phyloP scores from a whole-genome alignment of 1,140 invertebrate species.

The Heterodera schachtii region DNA sequence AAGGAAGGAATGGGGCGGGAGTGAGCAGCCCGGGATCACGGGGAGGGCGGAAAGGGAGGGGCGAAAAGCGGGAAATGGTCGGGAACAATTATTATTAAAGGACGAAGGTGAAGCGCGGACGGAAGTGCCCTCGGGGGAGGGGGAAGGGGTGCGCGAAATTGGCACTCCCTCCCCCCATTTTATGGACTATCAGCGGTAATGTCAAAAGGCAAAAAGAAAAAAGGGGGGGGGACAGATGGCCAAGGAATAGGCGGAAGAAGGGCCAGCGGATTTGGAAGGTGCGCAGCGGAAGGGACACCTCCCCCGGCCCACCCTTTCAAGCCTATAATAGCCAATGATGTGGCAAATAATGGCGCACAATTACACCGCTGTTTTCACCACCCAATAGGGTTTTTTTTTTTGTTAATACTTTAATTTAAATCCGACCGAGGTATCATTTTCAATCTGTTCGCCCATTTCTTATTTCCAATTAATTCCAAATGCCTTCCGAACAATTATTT shows the following conservation, averaged over 20 bases:
- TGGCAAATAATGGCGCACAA: too few relatives aligned
- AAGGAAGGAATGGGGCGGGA: background rate
- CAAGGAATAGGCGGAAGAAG: background rate
- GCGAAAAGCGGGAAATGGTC: background rate
- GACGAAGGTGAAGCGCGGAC: background rate
- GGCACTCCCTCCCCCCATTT: background rate
- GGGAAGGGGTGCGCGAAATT: background rate
- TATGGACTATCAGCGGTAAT: background rate
- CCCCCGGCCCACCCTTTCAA: too few relatives aligned
- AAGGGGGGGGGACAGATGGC: background rate
- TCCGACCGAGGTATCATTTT: too few relatives aligned
- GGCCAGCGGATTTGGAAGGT: background rate
- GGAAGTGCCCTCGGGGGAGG: background rate
- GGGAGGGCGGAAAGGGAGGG: too few relatives aligned
- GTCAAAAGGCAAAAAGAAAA: background rate
- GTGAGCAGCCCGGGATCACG: background rate
- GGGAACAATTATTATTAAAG: constrained; percentile 1
- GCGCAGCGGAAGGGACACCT: too few relatives aligned
- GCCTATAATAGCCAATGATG: too few relatives aligned
- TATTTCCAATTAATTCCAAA: too few relatives aligned
- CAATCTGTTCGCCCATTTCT: too few relatives aligned
- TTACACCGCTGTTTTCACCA: too few relatives aligned
- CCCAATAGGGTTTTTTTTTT: too few relatives aligned
- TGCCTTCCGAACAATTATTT: too few relatives aligned
- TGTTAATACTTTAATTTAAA: too few relatives aligned